Base-by-base conservation (phyloP, 2,888 invertebrate genomes). In the Drosophila putrida region DNA sequence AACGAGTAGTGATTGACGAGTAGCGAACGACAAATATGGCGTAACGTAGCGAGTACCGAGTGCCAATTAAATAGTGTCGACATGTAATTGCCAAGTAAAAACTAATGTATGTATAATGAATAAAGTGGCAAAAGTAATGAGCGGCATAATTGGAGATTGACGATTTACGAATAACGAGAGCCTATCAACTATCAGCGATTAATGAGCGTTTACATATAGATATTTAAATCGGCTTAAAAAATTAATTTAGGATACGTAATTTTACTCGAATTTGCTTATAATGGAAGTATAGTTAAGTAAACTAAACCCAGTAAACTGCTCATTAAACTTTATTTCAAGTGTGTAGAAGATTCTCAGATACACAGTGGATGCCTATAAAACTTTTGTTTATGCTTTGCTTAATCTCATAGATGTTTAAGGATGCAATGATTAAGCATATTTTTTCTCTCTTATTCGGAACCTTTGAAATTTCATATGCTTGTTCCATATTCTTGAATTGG, bases 271-370 rank as follows among this genome's bases (percentile, higher is more conserved):
- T 15, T 57, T 41, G 33, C 41, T 31, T 46, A 47, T 35, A 54
- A 54, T 54, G 54, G 43, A 25, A 54, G 43, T 43, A 54, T 11
- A 54, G 20, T 43, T 43, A 43, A 43, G 10, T 43, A 33, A 10
- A 60, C 51, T 25, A 72, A 46, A 38, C 43, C 27, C 39, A 44
- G 49, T 28, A 13, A 58, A 41, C 57, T 58, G 20, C 15, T 33
- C 47, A 54, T 54, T 58, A 49, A 39, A 57, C 20, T 13, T 20
- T 20, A 3, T 20, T 20, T 20, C 20, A 20, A 20, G 20, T 20
- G 3, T 20, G 20, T 20, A n/a, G 10, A 6, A 35, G 25, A 54
- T 43, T n/a, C n/a, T n/a, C n/a, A n/a, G n/a, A n/a, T n/a, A 43
- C 43, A 25, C 54, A 43, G 9, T 13, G 6, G n/a, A 36, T 44